Evolutionary conservation across 2,888 invertebrate genomes (phyloP), one percentile per base, ranked within the genome.

Genomic region (Hydriomena furcata): DNA sequence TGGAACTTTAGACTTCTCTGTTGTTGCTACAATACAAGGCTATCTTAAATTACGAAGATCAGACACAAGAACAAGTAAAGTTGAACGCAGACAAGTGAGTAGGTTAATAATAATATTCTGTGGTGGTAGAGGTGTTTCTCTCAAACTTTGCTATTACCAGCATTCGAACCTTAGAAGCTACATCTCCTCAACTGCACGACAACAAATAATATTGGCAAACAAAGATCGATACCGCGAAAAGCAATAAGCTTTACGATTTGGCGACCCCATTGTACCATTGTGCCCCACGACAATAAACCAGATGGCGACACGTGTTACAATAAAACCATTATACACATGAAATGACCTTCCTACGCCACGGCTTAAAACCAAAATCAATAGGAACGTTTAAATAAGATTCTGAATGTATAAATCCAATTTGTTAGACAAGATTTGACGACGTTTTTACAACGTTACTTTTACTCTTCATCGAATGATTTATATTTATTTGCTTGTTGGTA

Each of bases 191-290:
- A 28, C 30, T 42, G 32, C 10, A 43, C 53, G 42, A 35, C 34
- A 17, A 28, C 42, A 24, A 32, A 20, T 44, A 42, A 49, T 68
- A 73, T 67, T 68, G 62, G 65, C 63, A 65, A 73, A 73, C 75
- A 70, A 68, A 69, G 70, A 70, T 68, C 69, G 61, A 73, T 82
- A 74, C 75, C 71, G 57, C 73, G 76, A 83, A 81, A 77, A 66
- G 66, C 68, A 70, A 79, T 79, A 79, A 78, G 66, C 69, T 83
- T 84, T 73, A 85, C 74, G 76, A 73, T 67, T 63, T 58, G 58
- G 60, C 61, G 58, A 64, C 55, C 68, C 65, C 61, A 61, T 64
- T 69, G 60, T 65, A 63, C 73, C 69, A 73, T 79, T 76, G 71
- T 73, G 53, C 49, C 45, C 49, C 42, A 41, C 31, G 46, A 27